Base-by-base conservation (phyloP, 2,888 invertebrate genomes). In the Nemotelus nigrinus region DNA sequence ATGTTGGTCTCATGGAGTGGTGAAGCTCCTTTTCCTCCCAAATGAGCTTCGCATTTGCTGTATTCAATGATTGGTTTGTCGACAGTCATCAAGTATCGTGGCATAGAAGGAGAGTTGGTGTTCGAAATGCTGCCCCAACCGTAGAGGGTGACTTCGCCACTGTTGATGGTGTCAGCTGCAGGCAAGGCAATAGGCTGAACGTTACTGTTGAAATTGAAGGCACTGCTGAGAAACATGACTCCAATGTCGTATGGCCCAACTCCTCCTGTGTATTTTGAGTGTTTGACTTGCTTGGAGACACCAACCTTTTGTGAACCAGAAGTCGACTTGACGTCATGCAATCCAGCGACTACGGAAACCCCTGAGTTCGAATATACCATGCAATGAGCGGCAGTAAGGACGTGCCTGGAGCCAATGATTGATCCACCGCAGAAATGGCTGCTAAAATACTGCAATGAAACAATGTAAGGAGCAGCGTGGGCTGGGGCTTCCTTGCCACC, bases 171-270 rank as follows among this genome's bases (percentile, higher is more conserved):
- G 5, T 82, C 82, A 4, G 74, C 81, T 6, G 78, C 76, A 44
- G 89, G 89, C 78, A 89, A 80, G 7, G 81, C 81, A 25, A 88
- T 86, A 3, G 87, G 83, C 67, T 83, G 82, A 4, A 88, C 85
- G 8, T 78, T 78, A 41, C 83, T 80, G 76, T 84, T 85, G 78
- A 85, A 85, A 7, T 78, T 78, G 57, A 86, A 84, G 1, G 85
- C 79, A 57, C 82, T 74, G 44, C 80, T 81, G 7, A 85, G 81
- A 79, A 84, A 84, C 77, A 91, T 80, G 1, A 91, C 75, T 47
- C 89, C 90, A 80, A 91, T 89, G 81, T 91, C 91, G 80, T 89
- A 88, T 78, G 87, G 87, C 25, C 85, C 87, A n/a, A 87, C 86
- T 2, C 85, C 85, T n/a, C 88, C 87, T 55, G 7, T 45, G 79